phyloP scores from a whole-genome alignment of 2,888 invertebrate genomes.

The Sympetrum striolatum region DNA sequence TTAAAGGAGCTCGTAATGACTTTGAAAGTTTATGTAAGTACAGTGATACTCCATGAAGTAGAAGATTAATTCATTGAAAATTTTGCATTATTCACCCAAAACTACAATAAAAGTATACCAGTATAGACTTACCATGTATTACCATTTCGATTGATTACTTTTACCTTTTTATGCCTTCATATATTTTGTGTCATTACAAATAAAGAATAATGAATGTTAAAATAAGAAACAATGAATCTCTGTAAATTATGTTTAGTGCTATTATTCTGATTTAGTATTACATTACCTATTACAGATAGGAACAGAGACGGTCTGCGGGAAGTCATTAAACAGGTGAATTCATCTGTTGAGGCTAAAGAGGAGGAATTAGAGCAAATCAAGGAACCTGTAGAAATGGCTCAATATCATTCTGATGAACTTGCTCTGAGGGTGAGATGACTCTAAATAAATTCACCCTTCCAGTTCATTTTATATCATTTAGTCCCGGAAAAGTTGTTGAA shows the following conservation, averaged over 20 bases:
- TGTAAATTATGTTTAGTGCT: too few species aligned
- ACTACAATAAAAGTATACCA: too few species aligned
- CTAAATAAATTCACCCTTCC: background rate
- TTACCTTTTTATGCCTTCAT: too few species aligned
- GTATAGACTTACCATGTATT: too few species aligned
- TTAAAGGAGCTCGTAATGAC: constrained; percentile 58
- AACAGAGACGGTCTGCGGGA: constrained; percentile 2
- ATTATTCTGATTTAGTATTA: background rate
- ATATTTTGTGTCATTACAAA: too few species aligned
- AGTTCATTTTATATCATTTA: too few species aligned
- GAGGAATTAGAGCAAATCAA: constrained; percentile 46
- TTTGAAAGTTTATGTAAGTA: constrained; percentile 55
- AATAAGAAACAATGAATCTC: too few species aligned
- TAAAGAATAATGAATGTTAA: too few species aligned
- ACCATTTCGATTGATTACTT: too few species aligned
- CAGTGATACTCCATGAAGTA: background rate
- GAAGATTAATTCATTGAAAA: too few species aligned
- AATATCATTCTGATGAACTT: constrained; percentile 47
- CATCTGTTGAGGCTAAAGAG: constrained; percentile 57
- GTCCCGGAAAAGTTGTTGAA: too few species aligned
- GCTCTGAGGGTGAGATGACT: constrained; percentile 45
- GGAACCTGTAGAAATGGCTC: constrained; percentile 50
- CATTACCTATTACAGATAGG: background rate
- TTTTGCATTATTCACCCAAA: too few species aligned
- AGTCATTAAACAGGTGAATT: background rate